Conservation (phyloP, 2,888 invertebrate species). For the Ophion costatus region DNA sequence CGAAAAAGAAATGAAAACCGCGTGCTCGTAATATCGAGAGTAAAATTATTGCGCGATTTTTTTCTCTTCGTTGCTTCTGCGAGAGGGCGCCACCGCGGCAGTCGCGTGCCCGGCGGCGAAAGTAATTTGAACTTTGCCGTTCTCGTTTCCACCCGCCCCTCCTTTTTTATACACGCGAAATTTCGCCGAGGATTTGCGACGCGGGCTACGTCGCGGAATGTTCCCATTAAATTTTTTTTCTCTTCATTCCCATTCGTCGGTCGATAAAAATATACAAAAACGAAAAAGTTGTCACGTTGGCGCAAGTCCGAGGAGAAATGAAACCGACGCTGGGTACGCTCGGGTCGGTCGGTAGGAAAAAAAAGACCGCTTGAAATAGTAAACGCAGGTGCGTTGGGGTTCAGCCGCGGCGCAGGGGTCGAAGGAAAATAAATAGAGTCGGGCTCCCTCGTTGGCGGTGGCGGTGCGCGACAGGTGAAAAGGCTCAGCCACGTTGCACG, state of each 20-base stretch:
- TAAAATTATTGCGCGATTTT: conserved; percentile 14
- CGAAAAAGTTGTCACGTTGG: background rate
- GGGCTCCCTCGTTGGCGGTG: conserved; percentile 17
- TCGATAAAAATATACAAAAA: background rate
- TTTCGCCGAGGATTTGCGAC: background rate
- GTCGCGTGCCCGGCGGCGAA: background rate
- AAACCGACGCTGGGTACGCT: background rate
- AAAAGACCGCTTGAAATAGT: background rate
- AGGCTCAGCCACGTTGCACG: conserved; percentile 52
- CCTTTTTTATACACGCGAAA: background rate
- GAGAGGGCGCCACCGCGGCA: background rate
- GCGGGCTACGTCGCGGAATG: background rate
- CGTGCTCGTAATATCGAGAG: conserved; percentile 15
- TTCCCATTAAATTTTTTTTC: background rate
- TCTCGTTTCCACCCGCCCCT: background rate
- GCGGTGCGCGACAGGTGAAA: conserved; percentile 59
- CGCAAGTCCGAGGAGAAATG: background rate
- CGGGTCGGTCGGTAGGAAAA: background rate
- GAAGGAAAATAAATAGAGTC: conserved; percentile 13
- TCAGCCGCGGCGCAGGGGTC: background rate
- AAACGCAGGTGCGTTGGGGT: conserved; percentile 29
- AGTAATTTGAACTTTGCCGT: background rate
- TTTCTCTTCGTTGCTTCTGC: background rate
- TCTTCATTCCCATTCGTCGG: background rate
- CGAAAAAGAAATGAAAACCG: background rate